phyloP scores from a whole-genome alignment of 2,113 vertebrate genomes.

The Hemibagrus wyckioides region DNA sequence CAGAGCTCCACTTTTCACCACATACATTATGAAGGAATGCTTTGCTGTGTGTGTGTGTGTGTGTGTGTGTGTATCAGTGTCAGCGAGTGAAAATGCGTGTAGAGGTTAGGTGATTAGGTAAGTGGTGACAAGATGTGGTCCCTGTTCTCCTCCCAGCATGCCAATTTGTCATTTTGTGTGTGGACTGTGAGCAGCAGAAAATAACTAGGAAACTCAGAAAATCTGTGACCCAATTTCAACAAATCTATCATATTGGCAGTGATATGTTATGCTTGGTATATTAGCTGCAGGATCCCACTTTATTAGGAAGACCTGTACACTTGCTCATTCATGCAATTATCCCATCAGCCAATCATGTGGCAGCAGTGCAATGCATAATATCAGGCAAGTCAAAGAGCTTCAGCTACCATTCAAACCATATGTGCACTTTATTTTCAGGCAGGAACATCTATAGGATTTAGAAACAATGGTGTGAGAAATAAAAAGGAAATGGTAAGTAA shows the following conservation, averaged over 20 bases:
- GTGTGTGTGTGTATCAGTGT: neutral
- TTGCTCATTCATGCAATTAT: conserved; percentile 10
- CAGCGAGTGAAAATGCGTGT: neutral
- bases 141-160: conserved; percentile 6
- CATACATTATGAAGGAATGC: neutral
- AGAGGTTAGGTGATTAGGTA: conserved; percentile 14
- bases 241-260: conserved; percentile 18
- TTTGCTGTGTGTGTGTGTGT: neutral
- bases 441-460: neutral
- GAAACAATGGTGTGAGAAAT: neutral
- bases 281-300: neutral
- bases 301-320: neutral
- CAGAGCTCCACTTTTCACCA: neutral
- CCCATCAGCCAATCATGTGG: neutral
- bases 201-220: conserved; percentile 2
- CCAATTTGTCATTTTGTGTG: conserved; percentile 31
- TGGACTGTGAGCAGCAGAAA: conserved; percentile 11
- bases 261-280: neutral
- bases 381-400: neutral
- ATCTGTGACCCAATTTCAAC: neutral
- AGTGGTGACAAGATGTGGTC: neutral
- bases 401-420: neutral
- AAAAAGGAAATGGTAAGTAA: neutral
- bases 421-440: neutral
- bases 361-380: neutral